Evolutionary conservation across 1,140 invertebrate species (phyloP).

Genomic region (Heliconius congener): DNA sequence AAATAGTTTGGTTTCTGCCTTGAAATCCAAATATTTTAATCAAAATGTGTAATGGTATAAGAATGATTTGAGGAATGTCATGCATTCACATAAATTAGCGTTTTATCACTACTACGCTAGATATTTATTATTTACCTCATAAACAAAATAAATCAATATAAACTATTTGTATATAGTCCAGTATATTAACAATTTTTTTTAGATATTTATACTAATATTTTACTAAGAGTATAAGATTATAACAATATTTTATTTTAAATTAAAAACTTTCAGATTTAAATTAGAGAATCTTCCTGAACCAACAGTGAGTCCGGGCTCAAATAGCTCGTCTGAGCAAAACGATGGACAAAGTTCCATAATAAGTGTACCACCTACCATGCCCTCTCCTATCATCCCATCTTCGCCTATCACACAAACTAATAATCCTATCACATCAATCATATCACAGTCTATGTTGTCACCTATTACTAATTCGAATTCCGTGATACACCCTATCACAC

Average conservation of each 20-base stretch:
- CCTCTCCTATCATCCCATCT: conserved; percentile 45
- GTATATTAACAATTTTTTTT: too few relatives aligned
- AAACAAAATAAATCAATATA: neutral
- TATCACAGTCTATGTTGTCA: neutral
- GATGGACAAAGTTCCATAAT: conserved; percentile 73
- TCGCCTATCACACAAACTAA: conserved; percentile 34
- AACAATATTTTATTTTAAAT: neutral
- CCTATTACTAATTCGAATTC: neutral
- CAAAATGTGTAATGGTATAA: too few relatives aligned
- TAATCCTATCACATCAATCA: neutral
- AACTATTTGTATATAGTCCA: neutral
- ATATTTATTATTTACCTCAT: too few relatives aligned
- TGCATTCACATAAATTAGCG: too few relatives aligned
- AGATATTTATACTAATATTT: too few relatives aligned
- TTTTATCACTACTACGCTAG: too few relatives aligned
- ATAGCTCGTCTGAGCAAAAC: conserved; percentile 75
- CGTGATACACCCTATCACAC: neutral
- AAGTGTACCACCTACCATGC: conserved; percentile 47
- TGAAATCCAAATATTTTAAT: too few relatives aligned
- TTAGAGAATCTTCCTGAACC: conserved; percentile 70
- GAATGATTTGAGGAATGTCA: too few relatives aligned
- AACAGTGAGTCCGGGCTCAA: conserved; percentile 74
- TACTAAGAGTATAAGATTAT: neutral
- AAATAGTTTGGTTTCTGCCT: too few relatives aligned
- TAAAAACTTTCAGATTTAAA: conserved; percentile 65